Base-by-base conservation (phyloP, 2,113 vertebrate species). In the Benitochromis conjunctus region DNA sequence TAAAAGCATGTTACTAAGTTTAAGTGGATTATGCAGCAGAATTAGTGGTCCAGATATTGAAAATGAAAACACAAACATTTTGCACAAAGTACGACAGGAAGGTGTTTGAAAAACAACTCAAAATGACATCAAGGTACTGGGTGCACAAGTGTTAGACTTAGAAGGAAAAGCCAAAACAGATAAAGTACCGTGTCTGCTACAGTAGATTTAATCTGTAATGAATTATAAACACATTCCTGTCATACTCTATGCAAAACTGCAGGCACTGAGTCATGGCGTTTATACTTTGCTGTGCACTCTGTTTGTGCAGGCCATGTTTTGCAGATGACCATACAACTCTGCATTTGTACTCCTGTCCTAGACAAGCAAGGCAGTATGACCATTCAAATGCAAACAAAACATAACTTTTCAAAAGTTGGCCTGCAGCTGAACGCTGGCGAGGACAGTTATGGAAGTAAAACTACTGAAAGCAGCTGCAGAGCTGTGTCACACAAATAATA, bases 181-280 rank as follows among this genome's bases (percentile, higher is more conserved):
- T 18, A 13, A 41, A 29, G 29, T 31, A 12, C 14, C 26, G 7
- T 78, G 38, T 26, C 64, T 43, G 46, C 66, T 24, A 4, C 21
- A 34, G 78, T 81, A 54, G 8, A 60, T 66, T 77, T 41, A 54
- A 46, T 60, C 60, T 74, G 10, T 81, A 79, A 88, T 90, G 54
- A 76, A 89, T 31, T 46, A 56, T 78, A 81, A 81, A 88, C 86
- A 69, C 66, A 19, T 60, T 74, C 43, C 64, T 81, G 77, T n/a
- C 5, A 1, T n/a, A 36, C 38, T 55, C n/a, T 48, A 83, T 60
- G 86, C 53, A 57, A 34, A 43, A 71, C 3, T 54, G 82, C 43
- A 56, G 55, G 10, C 5, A 7, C 34, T 5, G 56, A 29, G 57
- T 83, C 71, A 9, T 9, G 1, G 5, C 76, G 71, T 76, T 86